A percentile compares a stretch with the other conserved stretches of the same genome.
Conservation (phyloP, 2,888 invertebrate genomes). For the Andrena flavipes region DNA sequence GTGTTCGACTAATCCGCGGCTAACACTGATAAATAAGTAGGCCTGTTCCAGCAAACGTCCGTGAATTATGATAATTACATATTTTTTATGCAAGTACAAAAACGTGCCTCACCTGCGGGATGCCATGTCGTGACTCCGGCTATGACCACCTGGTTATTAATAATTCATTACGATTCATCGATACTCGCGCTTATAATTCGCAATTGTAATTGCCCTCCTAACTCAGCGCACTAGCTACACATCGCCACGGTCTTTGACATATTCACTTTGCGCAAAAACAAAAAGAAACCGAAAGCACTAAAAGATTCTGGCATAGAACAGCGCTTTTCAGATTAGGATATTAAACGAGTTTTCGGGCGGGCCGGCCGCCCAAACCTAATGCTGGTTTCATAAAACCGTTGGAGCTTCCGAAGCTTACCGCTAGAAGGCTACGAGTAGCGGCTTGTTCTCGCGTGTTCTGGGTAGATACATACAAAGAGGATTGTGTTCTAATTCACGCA, state of each 20-base stretch:
- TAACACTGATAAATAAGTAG: conserved; percentile 65
- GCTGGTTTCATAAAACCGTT: conserved; percentile 20
- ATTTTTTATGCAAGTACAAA: conserved; percentile 71
- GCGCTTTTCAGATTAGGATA: conserved; percentile 28
- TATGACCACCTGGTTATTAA: conserved; percentile 77
- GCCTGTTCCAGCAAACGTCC: conserved; percentile 69
- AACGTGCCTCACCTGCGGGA: conserved; percentile 83
- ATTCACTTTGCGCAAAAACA: conserved; percentile 61
- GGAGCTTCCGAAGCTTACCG: neutral
- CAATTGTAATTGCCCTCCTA: conserved; percentile 35
- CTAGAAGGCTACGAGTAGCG: neutral
- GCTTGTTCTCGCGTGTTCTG: neutral
- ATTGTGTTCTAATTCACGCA: too few relatives aligned
- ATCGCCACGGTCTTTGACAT: conserved; percentile 65
- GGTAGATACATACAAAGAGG: too few relatives aligned
- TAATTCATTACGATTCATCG: conserved; percentile 73
- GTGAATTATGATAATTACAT: conserved; percentile 77
- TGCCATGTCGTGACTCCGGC: conserved; percentile 82
- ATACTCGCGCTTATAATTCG: conserved; percentile 40
- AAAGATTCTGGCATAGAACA: conserved; percentile 54
- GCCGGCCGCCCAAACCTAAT: conserved; percentile 15
- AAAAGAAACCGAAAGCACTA: conserved; percentile 47
- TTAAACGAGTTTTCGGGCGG: conserved; percentile 11
- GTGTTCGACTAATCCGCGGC: conserved; percentile 63
- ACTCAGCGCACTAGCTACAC: conserved; percentile 49